Conservation (phyloP, 2,797 vertebrate species). For the Nasua narica region DNA sequence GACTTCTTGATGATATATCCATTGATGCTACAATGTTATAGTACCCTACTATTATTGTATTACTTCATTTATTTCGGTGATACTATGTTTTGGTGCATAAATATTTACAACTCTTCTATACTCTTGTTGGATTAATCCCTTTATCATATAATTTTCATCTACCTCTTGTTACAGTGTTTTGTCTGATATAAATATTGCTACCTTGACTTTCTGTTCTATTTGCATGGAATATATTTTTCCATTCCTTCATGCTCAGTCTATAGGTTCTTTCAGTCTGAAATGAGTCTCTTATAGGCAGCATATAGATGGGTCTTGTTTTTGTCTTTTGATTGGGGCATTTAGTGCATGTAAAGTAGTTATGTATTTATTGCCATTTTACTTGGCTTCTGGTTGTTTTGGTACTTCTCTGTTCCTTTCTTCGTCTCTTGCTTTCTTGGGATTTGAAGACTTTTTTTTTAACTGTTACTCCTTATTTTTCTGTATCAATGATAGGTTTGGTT, state of each 20-base stretch:
- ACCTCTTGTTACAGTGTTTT: not conserved
- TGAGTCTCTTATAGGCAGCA: not conserved
- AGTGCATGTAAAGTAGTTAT: not conserved
- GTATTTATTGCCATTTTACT: not conserved
- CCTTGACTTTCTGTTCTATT: not conserved
- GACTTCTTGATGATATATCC: not conserved
- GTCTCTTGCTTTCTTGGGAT: not conserved
- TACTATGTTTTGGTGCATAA: not conserved
- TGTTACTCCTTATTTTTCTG: not conserved
- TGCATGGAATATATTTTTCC: not conserved
- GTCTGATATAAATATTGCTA: not conserved
- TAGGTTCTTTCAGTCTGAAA: not conserved
- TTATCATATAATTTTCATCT: not conserved
- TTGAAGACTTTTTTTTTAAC: not conserved
- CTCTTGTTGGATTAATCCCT: not conserved
- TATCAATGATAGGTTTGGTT: not conserved
- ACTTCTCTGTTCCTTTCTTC: not conserved
- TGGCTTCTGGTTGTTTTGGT: not conserved
- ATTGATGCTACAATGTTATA: not conserved
- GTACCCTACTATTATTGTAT: not conserved
- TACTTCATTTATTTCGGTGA: not conserved
- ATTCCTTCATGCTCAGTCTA: not conserved
- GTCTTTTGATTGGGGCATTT: not conserved
- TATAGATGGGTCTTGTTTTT: not conserved
- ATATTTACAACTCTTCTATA: not conserved